A percentile compares a stretch with the other conserved stretches of the same genome.
Evolutionary conservation across 2,797 vertebrate species (phyloP).

Genomic region (Galagoides demidoff): DNA sequence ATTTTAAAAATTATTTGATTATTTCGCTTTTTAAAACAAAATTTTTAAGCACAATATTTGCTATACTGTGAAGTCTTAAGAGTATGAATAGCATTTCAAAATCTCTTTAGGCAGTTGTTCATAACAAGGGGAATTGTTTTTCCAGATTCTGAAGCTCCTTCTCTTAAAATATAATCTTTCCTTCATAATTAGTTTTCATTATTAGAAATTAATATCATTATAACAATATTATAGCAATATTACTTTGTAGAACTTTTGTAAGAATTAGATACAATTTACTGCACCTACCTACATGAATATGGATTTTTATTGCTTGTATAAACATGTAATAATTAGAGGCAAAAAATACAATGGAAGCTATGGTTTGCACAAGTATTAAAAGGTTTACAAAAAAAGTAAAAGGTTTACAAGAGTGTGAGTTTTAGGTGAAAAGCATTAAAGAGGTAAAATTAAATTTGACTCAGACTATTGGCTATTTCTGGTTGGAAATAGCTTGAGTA

Average conservation of each 20-base stretch:
- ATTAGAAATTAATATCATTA: conserved; percentile 42
- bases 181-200: conserved; percentile 65
- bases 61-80: conserved; percentile 26
- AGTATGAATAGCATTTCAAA: conserved; percentile 44
- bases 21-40: conserved; percentile 49
- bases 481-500: conserved; percentile 5
- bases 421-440: conserved; percentile 33
- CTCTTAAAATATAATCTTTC: conserved; percentile 20
- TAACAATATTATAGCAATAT: background rate
- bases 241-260: conserved; percentile 39
- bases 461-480: conserved; percentile 38
- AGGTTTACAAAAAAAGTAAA: conserved; percentile 10
- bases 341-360: conserved; percentile 39
- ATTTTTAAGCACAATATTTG: conserved; percentile 37
- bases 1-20: conserved; percentile 25
- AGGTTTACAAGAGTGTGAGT: conserved; percentile 30
- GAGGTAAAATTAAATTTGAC: conserved; percentile 20
- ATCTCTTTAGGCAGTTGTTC: conserved; percentile 4
- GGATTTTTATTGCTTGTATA: conserved; percentile 58
- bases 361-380: conserved; percentile 45
- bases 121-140: conserved; percentile 29
- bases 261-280: conserved; percentile 29
- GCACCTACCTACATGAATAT: background rate
- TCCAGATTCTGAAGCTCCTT: background rate
- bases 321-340: conserved; percentile 32